Base-by-base conservation (phyloP, 2,113 vertebrate species). In the Terrapene triunguis region DNA sequence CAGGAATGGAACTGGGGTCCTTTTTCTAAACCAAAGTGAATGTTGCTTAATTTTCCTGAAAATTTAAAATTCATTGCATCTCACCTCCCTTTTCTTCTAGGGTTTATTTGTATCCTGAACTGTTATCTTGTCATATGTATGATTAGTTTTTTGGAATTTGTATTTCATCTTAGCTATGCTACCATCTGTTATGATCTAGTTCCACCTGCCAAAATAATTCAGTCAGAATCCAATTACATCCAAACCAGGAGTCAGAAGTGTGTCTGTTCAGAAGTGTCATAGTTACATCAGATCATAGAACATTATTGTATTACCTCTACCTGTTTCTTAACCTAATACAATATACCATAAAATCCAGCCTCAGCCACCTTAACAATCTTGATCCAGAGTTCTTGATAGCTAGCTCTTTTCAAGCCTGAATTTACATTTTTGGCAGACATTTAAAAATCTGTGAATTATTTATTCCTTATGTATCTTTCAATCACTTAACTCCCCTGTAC, bases 191-290 rank as follows among this genome's bases (percentile, higher is more conserved):
- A 96, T 83, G 85, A 97, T 95, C 90, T 88, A 91, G 87, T 94
- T 72, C 93, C 88, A 86, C 97, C 97, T 98, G 96, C 96, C 95
- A 95, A 93, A 96, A 96, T 93, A 97, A 97, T 97, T 96, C 93
- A 59, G 86, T 97, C 78, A 91, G 92, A 95, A 95, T 97, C 92
- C 96, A 93, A 94, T 95, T 93, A 90, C 83, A 91, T 94, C 93
- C 95, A 97, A 96, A 97, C 65, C 94, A 95, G 91, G 95, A 97
- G n/a, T 79, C 57, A 59, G 21, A 80, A 50, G 69, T 35, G 4
- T 74, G 57, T 65, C 80, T 80, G 72, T 74, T 93, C 74, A 80
- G 25, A 69, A 62, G 7, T 85, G 35, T 82, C 51, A 48, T 19
- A 7, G 1, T 16, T 87, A 65, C 62, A 65, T 65, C 62, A 65